Conservation (phyloP, 2,113 vertebrate species). For the Notiomystis cincta region DNA sequence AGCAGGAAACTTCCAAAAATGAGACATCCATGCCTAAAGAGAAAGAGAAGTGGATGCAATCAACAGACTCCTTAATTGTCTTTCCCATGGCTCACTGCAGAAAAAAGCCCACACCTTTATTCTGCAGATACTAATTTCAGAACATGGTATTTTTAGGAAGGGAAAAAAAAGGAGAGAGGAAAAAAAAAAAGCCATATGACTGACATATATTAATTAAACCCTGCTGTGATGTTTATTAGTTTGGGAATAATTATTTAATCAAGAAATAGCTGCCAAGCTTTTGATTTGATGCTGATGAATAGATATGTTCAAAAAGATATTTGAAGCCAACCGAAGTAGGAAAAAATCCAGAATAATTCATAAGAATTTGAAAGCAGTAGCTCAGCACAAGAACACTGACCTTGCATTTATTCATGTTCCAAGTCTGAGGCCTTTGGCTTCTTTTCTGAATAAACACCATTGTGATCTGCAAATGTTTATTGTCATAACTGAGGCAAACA, state of each 20-base stretch:
- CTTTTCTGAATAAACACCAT: neutral
- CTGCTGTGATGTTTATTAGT: conserved; percentile 55
- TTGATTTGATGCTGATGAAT: conserved; percentile 27
- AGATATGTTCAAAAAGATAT: neutral
- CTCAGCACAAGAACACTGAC: neutral
- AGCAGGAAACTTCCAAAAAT: neutral
- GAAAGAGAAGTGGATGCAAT: neutral
- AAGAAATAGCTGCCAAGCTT: conserved; percentile 48
- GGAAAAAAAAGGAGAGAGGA: neutral
- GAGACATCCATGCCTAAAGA: neutral
- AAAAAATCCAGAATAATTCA: neutral
- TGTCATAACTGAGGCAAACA: neutral
- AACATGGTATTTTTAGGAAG: neutral
- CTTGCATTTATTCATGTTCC: neutral
- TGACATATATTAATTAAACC: conserved; percentile 43
- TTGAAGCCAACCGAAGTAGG: neutral
- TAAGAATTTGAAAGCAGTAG: neutral
- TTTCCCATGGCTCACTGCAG: neutral
- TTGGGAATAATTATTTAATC: conserved; percentile 56
- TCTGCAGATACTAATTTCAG: conserved; percentile 22
- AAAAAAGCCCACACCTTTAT: neutral
- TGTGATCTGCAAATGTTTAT: neutral
- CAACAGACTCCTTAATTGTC: neutral
- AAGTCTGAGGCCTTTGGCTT: neutral
- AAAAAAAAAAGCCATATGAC: neutral